phyloP scores from a whole-genome alignment of 1,140 invertebrate species.

The Brachionus koreanus region DNA sequence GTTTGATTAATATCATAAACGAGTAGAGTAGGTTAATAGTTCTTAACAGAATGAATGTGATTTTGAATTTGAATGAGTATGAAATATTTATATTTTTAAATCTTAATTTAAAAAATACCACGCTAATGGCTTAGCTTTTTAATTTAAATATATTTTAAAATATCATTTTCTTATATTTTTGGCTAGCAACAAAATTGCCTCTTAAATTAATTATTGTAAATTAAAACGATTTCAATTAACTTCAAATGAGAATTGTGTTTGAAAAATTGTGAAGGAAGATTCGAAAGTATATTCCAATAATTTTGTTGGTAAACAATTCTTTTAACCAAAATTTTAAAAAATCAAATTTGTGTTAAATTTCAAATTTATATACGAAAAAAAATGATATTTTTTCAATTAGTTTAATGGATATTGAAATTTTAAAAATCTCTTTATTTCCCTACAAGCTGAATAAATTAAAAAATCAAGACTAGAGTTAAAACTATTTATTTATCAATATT shows the following conservation, averaged over 20 bases:
- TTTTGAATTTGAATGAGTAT: too few relatives aligned
- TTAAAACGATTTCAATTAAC: not conserved
- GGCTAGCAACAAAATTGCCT: not conserved
- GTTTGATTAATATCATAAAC: too few relatives aligned
- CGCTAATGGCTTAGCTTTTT: not conserved
- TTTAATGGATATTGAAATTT: not conserved
- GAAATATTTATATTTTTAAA: not conserved
- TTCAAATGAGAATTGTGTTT: not conserved
- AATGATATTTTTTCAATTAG: not conserved
- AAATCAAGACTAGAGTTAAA: not conserved
- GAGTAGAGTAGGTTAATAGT: too few relatives aligned
- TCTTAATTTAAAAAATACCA: not conserved
- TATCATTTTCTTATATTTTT: not conserved
- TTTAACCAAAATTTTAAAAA: not conserved
- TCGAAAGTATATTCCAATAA: not conserved
- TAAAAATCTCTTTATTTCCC: not conserved
- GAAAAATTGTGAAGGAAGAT: not conserved
- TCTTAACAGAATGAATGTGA: too few relatives aligned
- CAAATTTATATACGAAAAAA: not conserved
- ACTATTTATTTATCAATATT: not conserved
- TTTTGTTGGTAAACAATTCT: not conserved
- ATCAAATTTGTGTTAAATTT: not conserved
- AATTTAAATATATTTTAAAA: not conserved
- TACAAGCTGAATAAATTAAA: not conserved
- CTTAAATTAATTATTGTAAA: not conserved